These are phyloP conservation scores for Anisognathus igniventris DNA, from an alignment of 2,797 vertebrate genomes.

Conservation along the genomic window DNA sequence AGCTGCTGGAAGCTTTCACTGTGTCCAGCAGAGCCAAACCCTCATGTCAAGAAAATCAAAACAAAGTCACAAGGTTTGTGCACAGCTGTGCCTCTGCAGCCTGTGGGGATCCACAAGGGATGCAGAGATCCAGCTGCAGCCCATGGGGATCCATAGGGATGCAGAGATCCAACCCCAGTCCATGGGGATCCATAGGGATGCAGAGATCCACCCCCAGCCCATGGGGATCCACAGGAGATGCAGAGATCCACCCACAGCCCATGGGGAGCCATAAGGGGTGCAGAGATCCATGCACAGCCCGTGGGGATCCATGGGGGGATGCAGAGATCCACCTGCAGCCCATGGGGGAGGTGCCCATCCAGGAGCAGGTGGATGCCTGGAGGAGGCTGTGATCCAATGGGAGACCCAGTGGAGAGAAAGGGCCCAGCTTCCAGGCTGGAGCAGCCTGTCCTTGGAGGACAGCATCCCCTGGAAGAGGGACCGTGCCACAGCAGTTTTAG, in stretches of 20 bases:
- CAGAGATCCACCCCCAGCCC: background rate
- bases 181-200: background rate
- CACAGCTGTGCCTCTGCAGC: background rate
- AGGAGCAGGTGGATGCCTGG: background rate
- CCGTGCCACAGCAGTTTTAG: background rate
- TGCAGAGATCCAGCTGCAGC: background rate
- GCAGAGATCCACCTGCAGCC: background rate
- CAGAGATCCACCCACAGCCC: background rate
- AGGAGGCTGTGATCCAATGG: background rate
- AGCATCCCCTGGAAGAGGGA: background rate
- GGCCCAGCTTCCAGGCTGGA: background rate
- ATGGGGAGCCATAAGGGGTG: fast-evolving
- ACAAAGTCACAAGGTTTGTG: background rate
- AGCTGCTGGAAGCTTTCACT: background rate
- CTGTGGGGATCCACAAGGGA: background rate
- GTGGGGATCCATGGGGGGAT: too few relatives aligned
- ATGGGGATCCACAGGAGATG: background rate
- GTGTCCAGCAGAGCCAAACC: background rate
- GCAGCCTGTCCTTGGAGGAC: background rate
- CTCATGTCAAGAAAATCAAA: background rate
- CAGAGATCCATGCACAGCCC: too few relatives aligned
- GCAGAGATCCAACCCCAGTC: fast-evolving
- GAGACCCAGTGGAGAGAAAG: background rate
- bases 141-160: background rate
- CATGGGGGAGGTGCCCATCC: background rate